Conservation (phyloP, 2,113 vertebrate species). For the Poicephalus meyeri region DNA sequence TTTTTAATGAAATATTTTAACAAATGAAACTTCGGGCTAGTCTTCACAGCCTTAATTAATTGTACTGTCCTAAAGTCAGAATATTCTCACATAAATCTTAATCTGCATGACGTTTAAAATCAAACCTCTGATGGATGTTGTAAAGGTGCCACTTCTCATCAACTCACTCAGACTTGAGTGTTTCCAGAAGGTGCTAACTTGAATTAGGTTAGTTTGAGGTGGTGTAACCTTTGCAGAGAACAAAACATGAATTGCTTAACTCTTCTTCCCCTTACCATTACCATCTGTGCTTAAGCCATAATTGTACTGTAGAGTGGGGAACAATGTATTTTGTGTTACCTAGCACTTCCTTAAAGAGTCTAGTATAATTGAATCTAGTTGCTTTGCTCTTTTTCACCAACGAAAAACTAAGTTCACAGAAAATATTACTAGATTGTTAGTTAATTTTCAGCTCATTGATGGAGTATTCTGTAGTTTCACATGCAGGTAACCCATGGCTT, state of each 20-base stretch:
- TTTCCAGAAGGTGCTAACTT: neutral
- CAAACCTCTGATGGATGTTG: neutral
- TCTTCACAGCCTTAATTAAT: neutral
- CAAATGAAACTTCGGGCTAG: neutral
- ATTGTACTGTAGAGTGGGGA: neutral
- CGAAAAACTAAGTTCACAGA: neutral
- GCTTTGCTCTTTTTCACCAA: neutral
- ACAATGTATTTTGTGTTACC: neutral
- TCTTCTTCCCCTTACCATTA: neutral
- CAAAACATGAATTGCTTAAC: neutral
- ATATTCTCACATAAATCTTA: neutral
- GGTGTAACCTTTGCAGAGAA: neutral
- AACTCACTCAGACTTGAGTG: neutral
- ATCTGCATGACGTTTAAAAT: neutral
- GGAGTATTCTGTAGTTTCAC: neutral
- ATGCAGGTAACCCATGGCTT: neutral
- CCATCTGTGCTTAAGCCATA: neutral
- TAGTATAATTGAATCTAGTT: neutral
- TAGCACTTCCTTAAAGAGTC: neutral
- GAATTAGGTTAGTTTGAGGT: neutral
- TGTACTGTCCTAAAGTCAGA: neutral
- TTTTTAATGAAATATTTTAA: neutral
- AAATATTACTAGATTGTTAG: neutral
- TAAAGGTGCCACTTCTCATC: neutral
- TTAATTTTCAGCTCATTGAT: neutral